Base-by-base conservation (phyloP, 2,113 vertebrate genomes). In the Hippocampus guttulatus region DNA sequence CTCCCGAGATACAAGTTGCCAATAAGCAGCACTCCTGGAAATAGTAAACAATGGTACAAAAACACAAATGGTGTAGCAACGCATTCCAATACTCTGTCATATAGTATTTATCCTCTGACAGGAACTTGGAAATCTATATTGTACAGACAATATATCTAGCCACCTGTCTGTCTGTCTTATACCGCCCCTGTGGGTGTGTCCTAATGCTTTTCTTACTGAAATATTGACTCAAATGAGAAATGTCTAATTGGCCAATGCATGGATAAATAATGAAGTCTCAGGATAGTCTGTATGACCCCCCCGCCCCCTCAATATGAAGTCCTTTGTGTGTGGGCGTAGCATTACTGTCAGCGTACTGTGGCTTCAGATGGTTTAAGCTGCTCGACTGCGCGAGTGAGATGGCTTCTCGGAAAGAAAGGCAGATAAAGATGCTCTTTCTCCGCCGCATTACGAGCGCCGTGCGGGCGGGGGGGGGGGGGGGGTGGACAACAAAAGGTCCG, bases 371-470 rank as follows among this genome's bases (percentile, higher is more conserved):
- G 83, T 83, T 85, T 78, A 78, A 81, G 80, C 76, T 76, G 43
- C 81, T 78, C 62, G 85, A 91, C 87, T 85, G 84, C 82, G 85
- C 63, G 75, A 79, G 67, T 51, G 72, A 82, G 75, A 83, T 43
- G 70, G 76, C 75, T 75, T 84, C 72, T 78, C 83, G 78, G 78
- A 87, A 87, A 75, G 70, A 61, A 61, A 33, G 47, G 18, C 55
- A 75, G 76, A 90, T 87, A 89, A 89, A 89, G 88, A 80, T 68
- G 51, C 61, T 83, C 89, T 88, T 88, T 91, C 81, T 88, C 76
- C 69, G 27, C 40, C 68, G 83, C 81, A 77, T 87, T 85, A 88
- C 77, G 80, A 84, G 83, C 68, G 15, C 70, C 85, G 80, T 81
- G 88, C 87, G 87, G 88, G 87, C 16, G 80, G 79, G 75, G n/a